Conservation (phyloP, 2,888 invertebrate genomes). For the Eumacrocentrus americanus region DNA sequence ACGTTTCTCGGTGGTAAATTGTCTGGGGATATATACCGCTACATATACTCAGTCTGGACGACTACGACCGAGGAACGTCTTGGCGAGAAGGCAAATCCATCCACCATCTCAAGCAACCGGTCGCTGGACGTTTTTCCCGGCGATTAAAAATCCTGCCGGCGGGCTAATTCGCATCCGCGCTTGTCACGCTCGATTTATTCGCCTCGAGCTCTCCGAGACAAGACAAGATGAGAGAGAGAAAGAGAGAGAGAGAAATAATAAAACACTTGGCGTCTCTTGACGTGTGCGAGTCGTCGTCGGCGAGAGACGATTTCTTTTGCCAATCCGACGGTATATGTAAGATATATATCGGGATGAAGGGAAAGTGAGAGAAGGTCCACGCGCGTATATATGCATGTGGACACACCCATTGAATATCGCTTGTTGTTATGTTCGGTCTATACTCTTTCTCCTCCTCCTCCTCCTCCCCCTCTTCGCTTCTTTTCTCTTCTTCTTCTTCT, state of each 20-base stretch:
- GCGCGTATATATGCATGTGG: conserved; percentile 17
- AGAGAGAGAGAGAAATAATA: conserved; percentile 26
- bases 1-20: conserved; percentile 5
- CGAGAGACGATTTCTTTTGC: conserved; percentile 9
- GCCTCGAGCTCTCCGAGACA: conserved; percentile 34
- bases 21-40: conserved; percentile 13
- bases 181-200: conserved; percentile 42
- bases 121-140: conserved; percentile 41
- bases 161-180: conserved; percentile 43
- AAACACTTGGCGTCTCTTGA: conserved; percentile 14
- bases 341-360: conserved; percentile 10
- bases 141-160: conserved; percentile 41
- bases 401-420: conserved; percentile 40
- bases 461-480: conserved; percentile 25
- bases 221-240: no score
- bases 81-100: conserved; percentile 24
- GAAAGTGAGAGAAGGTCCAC: conserved; percentile 22
- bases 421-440: conserved; percentile 4
- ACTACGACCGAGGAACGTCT: background rate
- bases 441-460: conserved; percentile 19
- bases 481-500: conserved; percentile 23
- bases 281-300: conserved; percentile 8
- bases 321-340: conserved; percentile 6
- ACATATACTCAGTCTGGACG: background rate
- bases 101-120: conserved; percentile 34